phyloP scores from a whole-genome alignment of 2,888 invertebrate genomes.

The Habroteleia sp. region DNA sequence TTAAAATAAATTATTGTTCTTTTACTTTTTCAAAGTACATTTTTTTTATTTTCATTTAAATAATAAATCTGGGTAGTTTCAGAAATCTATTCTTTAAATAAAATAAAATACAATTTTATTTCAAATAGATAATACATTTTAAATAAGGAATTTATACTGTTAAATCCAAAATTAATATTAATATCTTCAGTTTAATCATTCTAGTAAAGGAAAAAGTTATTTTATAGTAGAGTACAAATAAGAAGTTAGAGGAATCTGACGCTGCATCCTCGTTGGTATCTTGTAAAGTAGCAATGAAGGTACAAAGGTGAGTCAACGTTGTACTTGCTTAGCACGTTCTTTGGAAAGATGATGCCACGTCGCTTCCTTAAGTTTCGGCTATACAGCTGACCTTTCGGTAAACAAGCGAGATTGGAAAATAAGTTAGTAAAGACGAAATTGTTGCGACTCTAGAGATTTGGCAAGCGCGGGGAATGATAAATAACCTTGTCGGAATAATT shows the following conservation, averaged over 20 bases:
- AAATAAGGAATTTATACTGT: conserved; percentile 6
- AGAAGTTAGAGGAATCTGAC: conserved; percentile 28
- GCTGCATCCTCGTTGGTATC: conserved; percentile 20
- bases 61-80: too few relatives aligned
- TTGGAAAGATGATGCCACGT: conserved; percentile 35
- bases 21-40: too few relatives aligned
- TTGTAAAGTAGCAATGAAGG: conserved; percentile 32
- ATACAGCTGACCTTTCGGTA: conserved; percentile 48
- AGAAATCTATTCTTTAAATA: not conserved
- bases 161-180: conserved; percentile 16
- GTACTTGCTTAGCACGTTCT: conserved; percentile 55
- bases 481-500: conserved; percentile 37
- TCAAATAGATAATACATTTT: too few relatives aligned
- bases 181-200: conserved; percentile 30
- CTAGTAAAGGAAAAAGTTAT: conserved; percentile 30
- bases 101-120: too few relatives aligned
- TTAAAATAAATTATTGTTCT: too few relatives aligned
- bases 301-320: conserved; percentile 46
- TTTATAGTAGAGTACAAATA: conserved; percentile 24
- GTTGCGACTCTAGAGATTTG: conserved; percentile 45
- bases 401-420: conserved; percentile 57
- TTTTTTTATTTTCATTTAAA: too few relatives aligned
- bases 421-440: conserved; percentile 52
- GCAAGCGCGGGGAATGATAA: conserved; percentile 29
- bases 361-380: conserved; percentile 12